phyloP scores from a whole-genome alignment of 2,797 vertebrate species.

The Sylvia borin region DNA sequence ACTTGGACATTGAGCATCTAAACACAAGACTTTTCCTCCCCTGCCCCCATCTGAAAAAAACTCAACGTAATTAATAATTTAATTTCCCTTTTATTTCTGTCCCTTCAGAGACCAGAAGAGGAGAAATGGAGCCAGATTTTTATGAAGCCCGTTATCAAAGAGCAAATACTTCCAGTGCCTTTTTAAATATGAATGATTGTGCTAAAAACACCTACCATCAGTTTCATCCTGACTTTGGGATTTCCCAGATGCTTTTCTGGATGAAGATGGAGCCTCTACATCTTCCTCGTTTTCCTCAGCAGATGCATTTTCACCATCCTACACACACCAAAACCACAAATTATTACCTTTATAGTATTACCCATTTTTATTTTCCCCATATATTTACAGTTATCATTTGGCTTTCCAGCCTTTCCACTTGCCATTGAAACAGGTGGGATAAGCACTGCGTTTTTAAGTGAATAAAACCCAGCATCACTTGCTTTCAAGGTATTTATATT shows the following conservation, averaged over 20 bases:
- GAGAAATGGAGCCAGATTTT: not conserved
- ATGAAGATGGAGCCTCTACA: slow-evolving; percentile 71
- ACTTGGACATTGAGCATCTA: not conserved
- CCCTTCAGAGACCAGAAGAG: not conserved
- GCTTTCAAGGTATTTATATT: not conserved
- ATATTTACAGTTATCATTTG: not conserved
- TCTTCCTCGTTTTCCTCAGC: slow-evolving; percentile 67
- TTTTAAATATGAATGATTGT: fast-evolving
- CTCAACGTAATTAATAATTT: not conserved
- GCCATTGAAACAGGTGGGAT: not conserved
- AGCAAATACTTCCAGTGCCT: not conserved
- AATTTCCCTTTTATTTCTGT: not conserved
- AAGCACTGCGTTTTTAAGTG: fast-evolving
- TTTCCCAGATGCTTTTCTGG: slow-evolving; percentile 60
- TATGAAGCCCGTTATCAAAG: not conserved
- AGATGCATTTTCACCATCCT: slow-evolving; percentile 65
- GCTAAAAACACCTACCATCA: slow-evolving; percentile 64
- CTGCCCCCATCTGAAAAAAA: fast-evolving
- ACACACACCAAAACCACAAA: not conserved
- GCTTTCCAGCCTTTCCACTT: not conserved
- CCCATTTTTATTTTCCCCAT: not conserved
- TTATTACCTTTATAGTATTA: not conserved
- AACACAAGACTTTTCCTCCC: not conserved
- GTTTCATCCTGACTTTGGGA: slow-evolving; percentile 45
- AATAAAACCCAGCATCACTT: not conserved